These are phyloP conservation scores for Bagarius yarrelli DNA, from an alignment of 2,113 vertebrate genomes.

Conservation along the genomic window DNA sequence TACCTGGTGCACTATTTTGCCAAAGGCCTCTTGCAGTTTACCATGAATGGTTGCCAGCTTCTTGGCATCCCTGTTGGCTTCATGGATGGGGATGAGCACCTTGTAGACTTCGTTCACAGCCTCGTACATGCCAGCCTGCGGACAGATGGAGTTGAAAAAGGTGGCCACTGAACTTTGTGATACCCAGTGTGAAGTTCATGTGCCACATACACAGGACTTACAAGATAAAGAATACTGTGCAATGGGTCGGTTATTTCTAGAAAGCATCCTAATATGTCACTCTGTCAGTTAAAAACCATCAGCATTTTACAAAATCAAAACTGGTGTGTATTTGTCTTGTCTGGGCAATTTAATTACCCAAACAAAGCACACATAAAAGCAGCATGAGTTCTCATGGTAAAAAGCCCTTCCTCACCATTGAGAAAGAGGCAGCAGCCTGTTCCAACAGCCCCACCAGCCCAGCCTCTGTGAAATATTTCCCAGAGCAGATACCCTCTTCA, in stretches of 20 bases:
- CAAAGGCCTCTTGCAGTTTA: constrained; percentile 99
- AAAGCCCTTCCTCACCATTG: constrained; percentile 78
- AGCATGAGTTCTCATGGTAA: neutral
- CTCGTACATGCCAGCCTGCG: constrained; percentile 96
- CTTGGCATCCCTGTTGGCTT: constrained; percentile 97
- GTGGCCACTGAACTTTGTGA: neutral
- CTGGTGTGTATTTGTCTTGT: neutral
- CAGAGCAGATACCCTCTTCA: constrained; percentile 98
- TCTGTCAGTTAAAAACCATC: neutral
- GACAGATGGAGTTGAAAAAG: neutral
- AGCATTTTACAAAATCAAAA: neutral
- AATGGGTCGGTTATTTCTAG: neutral
- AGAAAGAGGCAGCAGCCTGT: constrained; percentile 94
- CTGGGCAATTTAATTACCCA: neutral
- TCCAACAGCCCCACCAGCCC: constrained; percentile 96
- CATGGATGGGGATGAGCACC: constrained; percentile 96
- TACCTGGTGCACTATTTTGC: constrained; percentile 99
- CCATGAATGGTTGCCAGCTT: constrained; percentile 96
- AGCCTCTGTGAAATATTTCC: constrained; percentile 96
- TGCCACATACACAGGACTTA: neutral
- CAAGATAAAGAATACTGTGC: neutral
- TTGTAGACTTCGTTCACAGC: constrained; percentile 98
- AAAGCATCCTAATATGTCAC: too few relatives aligned
- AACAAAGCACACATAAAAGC: neutral
- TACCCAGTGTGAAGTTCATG: too few relatives aligned